phyloP scores from a whole-genome alignment of 2,113 vertebrate species.

The Sus scrofa region T2T-Sscrofa CM000823.6:52853501-52854000 shows the following conservation, averaged over 20 bases:
- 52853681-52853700: not conserved
- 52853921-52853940: not conserved
- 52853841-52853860: too few species aligned
- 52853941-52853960: not conserved
- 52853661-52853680: not conserved
- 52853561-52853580: too few species aligned
- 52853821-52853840: too few species aligned
- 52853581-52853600: not conserved
- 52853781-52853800: not conserved
- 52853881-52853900: too few species aligned
- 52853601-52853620: not conserved
- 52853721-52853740: not conserved
- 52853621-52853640: not conserved
- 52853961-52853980: not conserved
- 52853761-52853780: not conserved
- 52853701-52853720: not conserved
- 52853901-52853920: not conserved
- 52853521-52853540: too few species aligned
- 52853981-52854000: slow-evolving; percentile 25
- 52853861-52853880: too few species aligned
- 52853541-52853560: too few species aligned
- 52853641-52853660: not conserved
- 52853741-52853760: not conserved
- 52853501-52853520: too few species aligned
- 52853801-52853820: too few species aligned